A percentile compares a stretch with the other conserved stretches of the same genome.
These are phyloP conservation scores for Thecocarcelia acutangulata DNA, from an alignment of 2,888 invertebrate genomes.

Conservation along the genomic window DNA sequence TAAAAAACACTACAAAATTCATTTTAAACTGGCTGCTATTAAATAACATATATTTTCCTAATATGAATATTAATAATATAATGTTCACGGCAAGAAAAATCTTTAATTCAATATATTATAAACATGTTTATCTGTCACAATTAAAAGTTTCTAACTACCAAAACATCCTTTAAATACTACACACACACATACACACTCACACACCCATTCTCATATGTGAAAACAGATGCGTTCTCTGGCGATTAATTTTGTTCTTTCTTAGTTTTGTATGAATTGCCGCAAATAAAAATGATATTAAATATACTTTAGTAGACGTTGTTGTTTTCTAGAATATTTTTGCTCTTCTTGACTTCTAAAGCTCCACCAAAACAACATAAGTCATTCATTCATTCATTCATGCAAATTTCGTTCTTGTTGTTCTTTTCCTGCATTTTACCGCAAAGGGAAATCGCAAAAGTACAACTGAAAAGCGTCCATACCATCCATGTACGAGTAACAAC, in stretches of 20 bases:
- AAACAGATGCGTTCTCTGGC: conserved; percentile 31
- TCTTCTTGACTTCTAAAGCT: conserved; percentile 54
- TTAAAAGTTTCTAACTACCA: conserved; percentile 58
- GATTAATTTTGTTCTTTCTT: background rate
- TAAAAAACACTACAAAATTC: no score
- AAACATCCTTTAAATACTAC: conserved; percentile 44
- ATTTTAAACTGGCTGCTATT: background rate
- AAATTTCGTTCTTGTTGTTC: conserved; percentile 28
- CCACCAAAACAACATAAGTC: conserved; percentile 59
- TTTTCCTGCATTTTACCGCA: background rate
- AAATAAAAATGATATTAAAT: conserved; percentile 12
- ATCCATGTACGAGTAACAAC: conserved; percentile 34
- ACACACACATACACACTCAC: conserved; percentile 23
- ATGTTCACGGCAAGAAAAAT: background rate
- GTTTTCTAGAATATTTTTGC: conserved; percentile 32
- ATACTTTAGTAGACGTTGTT: conserved; percentile 1
- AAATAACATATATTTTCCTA: background rate
- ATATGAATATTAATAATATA: no score
- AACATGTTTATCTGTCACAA: conserved; percentile 65
- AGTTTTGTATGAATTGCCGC: conserved; percentile 11
- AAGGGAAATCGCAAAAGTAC: conserved; percentile 41
- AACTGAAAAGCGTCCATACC: conserved; percentile 47
- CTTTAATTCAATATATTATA: conserved; percentile 45
- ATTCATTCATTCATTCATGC: conserved; percentile 68
- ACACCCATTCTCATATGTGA: background rate